Conservation (phyloP, 35 echinoderm and acorn worm species). For the Eucidaris tribuloides region DNA sequence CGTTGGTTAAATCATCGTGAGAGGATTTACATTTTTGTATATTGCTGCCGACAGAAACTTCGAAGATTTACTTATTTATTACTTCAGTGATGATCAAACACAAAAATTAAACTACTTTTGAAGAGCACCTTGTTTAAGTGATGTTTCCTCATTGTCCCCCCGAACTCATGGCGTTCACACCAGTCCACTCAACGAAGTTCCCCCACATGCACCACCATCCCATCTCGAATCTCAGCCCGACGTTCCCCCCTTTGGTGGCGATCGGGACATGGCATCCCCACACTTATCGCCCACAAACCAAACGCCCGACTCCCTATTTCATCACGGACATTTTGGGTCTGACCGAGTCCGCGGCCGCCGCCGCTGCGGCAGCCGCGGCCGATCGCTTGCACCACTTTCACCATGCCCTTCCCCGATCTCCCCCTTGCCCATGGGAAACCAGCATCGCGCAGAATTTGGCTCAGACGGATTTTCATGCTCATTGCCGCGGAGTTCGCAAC, state of each 20-base stretch:
- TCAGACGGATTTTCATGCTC: neutral
- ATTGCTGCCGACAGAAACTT: too few species aligned
- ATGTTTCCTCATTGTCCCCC: constrained; percentile 62
- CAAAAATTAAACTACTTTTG: neutral
- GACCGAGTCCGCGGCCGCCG: neutral
- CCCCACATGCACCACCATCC: neutral
- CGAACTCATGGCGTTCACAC: constrained; percentile 35
- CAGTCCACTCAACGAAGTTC: constrained; percentile 38
- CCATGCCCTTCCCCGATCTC: neutral
- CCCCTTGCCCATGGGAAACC: neutral
- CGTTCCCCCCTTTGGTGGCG: constrained; percentile 73
- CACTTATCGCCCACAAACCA: constrained; percentile 66
- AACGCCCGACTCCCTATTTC: constrained; percentile 79
- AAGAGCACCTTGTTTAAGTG: neutral
- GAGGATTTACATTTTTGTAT: too few species aligned
- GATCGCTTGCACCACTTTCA: constrained; percentile 4
- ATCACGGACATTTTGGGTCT: constrained; percentile 81
- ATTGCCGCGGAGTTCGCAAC: neutral
- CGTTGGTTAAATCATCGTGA: too few species aligned
- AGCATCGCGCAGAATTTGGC: neutral
- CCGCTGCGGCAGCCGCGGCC: neutral
- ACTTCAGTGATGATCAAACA: too few species aligned
- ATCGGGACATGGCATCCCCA: constrained; percentile 96
- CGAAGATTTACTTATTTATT: too few species aligned
- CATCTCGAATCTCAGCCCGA: constrained; percentile 23